A percentile compares a stretch with the other conserved stretches of the same genome.
Conservation (phyloP, 2,888 invertebrate species). For the Lutraria lutraria region DNA sequence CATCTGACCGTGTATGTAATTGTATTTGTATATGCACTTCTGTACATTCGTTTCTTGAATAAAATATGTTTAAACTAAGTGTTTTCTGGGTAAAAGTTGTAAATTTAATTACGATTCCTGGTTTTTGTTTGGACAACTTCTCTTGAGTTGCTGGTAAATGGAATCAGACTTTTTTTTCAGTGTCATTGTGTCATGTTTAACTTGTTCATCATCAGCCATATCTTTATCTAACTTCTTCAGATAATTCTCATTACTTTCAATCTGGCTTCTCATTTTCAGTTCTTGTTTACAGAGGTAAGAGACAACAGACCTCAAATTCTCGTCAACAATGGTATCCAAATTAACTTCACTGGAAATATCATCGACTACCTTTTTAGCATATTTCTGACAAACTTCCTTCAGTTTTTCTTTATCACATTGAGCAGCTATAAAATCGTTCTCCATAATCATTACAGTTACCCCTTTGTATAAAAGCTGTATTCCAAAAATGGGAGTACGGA, state of each 20-base stretch:
- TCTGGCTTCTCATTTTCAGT: conserved; percentile 56
- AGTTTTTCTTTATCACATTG: conserved; percentile 55
- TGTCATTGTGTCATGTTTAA: conserved; percentile 65
- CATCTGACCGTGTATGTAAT: no score
- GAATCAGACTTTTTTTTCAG: conserved; percentile 22
- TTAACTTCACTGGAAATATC: conserved; percentile 65
- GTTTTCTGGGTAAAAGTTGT: no score
- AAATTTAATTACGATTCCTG: no score
- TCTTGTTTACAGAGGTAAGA: conserved; percentile 63
- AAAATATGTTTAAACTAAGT: no score
- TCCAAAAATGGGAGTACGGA: conserved; percentile 74
- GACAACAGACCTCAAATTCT: conserved; percentile 64
- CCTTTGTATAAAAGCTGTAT: conserved; percentile 65
- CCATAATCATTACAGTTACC: conserved; percentile 59
- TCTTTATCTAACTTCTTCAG: conserved; percentile 67
- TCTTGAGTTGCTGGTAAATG: neutral
- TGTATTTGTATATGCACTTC: no score
- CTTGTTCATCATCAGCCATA: conserved; percentile 58
- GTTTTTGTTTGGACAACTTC: no score
- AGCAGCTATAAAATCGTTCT: conserved; percentile 60
- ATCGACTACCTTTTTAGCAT: conserved; percentile 65
- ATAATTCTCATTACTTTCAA: conserved; percentile 63
- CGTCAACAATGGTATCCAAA: conserved; percentile 60
- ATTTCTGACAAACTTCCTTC: conserved; percentile 59
- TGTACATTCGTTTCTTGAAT: no score